Evolutionary conservation across 2,113 vertebrate species (phyloP), one percentile per base, ranked within the genome.

Genomic region (Kobus ellipsiprymnus): DNA sequence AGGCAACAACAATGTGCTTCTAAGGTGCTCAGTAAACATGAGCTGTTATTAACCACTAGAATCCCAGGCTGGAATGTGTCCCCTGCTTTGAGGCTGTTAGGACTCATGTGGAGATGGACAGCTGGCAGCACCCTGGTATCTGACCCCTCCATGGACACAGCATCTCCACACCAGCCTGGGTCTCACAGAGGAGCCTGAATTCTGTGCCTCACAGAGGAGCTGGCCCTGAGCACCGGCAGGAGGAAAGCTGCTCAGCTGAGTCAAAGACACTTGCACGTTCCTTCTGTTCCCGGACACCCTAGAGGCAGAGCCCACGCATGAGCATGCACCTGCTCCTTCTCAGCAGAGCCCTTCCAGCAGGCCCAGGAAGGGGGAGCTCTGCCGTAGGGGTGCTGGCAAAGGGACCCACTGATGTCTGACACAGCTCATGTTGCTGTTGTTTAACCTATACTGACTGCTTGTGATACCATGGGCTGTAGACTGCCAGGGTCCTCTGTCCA

Each of bases 321-420:
- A 21, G 46, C 33, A 9, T 0, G 5, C 3, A n/a, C 29, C 52
- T 71, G 55, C 17, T 29, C 7, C 27, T 54, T 46, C 82, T 94
- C 23, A 27, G 19, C 71, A 44, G 9, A 87, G 64, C n/a, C 50
- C 44, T 52, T 29, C 52, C 59, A 60, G 71, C 29, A 87, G 62
- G 21, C 16, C 23, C 1, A 3, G 92, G 52, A 46, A 82, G 25
- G 25, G 25, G 17, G 33, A 71, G n/a, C 29, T 64, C 57, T 19
- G 3, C 15, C 6, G 0, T 2, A 27, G 48, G 78, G 48, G 15
- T 12, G 4, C 7, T 16, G 11, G 15, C 5, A 59, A 64, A 44
- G 46, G n/a, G n/a, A 36, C 3, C 1, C 0, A 19, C 10, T 3
- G 13, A 7, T 19, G 40, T 55, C 50, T 40, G 91, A 62, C 12